Conservation (phyloP, 2,797 vertebrate species). For the Eulemur albifrons region DNA sequence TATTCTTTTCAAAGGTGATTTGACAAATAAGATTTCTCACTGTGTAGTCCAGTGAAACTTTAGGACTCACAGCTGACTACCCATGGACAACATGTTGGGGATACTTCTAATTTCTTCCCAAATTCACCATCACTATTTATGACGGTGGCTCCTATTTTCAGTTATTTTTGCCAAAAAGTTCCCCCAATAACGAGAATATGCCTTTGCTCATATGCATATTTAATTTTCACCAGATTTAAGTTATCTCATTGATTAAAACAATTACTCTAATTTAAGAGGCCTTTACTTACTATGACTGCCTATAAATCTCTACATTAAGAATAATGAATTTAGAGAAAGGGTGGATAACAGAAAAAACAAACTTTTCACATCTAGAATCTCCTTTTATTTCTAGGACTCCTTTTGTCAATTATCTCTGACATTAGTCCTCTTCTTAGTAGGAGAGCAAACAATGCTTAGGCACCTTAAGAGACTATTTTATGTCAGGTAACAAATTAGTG, state of each 20-base stretch:
- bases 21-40: conserved; percentile 26
- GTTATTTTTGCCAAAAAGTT: neutral
- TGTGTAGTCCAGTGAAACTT: neutral
- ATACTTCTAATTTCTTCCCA: conserved; percentile 10
- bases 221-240: conserved; percentile 18
- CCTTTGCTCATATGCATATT: neutral
- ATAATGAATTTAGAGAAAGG: neutral
- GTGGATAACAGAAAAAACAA: conserved; percentile 12
- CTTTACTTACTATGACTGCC: neutral
- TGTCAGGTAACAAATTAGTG: neutral
- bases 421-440: neutral
- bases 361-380: neutral
- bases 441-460: neutral
- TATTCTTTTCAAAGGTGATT: neutral
- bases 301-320: conserved; percentile 16
- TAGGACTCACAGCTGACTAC: neutral
- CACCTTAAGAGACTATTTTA: neutral
- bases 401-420: conserved; percentile 1
- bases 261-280: conserved; percentile 3
- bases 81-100: neutral
- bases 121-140: conserved; percentile 22
- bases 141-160: neutral
- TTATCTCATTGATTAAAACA: conserved; percentile 40
- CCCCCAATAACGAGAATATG: neutral
- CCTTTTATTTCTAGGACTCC: neutral